Base-by-base conservation (phyloP, 2,797 vertebrate genomes). In the Telmatherina bonti region DNA sequence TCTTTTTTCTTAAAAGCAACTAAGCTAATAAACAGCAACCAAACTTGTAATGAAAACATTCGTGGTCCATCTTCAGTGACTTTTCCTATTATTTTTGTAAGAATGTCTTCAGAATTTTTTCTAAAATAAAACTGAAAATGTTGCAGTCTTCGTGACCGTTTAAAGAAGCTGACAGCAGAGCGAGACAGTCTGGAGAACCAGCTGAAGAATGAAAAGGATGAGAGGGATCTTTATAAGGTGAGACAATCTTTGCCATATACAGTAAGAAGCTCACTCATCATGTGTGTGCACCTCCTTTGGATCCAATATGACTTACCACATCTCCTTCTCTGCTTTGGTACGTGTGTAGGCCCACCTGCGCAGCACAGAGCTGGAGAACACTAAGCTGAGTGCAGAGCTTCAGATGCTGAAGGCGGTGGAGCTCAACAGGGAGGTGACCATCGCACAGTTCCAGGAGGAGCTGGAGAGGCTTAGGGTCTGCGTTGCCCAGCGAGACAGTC, bases 361-460 rank as follows among this genome's bases (percentile, higher is more conserved):
- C 89, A 99, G 97, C 90, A 96, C 96, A 7, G 97, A 99, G 92
- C 95, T 99, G 90, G 97, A 98, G 92, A 99, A 98, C 92, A 97
- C 95, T 20, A 98, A 97, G 90, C 95, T 99, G 83, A 94, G 96
- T 62, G 97, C 97, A 35, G 97, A 99, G 91, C 94, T 99, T 76
- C 96, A 99, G 93, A 97, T 94, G 93, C 90, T 99, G 89, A 98
- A 98, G 92, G 97, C 96, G 15, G 94, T 96, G 91, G 97, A 97
- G 95, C 94, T 96, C 85, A 97, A 95, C 88, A 96, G 97, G 85
- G 97, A 99, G 90, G 96, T 94, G 80, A 94, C 97, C 89, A 96
- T 99, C 45, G 91, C 93, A 12, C 96, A 97, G 92, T 97, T 97
- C 82, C 98, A 98, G 89, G 97, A 99, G 87, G 97, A 99, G 89